Conservation (phyloP, 2,797 vertebrate species). For the Clamator glandarius region DNA sequence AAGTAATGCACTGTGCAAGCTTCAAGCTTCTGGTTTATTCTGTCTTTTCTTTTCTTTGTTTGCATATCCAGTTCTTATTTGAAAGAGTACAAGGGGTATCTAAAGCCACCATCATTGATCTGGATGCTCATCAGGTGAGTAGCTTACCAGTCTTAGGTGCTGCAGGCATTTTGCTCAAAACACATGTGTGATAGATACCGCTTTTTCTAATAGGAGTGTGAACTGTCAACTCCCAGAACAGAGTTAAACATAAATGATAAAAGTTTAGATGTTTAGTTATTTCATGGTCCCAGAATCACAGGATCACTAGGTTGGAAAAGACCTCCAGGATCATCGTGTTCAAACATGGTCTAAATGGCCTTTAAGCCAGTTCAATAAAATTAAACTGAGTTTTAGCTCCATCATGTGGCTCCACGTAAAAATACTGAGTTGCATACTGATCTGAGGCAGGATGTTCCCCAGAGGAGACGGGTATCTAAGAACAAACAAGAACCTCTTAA, state of each 20-base stretch:
- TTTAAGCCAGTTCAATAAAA: not conserved
- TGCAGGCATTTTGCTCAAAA: not conserved
- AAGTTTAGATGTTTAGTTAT: not conserved
- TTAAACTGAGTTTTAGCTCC: conserved; percentile 56
- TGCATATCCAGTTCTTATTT: conserved; percentile 87
- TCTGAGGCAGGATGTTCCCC: not conserved
- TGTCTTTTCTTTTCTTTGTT: not conserved
- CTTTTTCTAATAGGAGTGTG: not conserved
- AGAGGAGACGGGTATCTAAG: not conserved
- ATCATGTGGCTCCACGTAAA: conserved; percentile 52
- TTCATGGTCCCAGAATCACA: not conserved
- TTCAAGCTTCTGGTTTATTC: not conserved
- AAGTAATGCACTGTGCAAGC: not conserved
- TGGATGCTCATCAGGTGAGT: conserved; percentile 96
- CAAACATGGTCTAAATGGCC: not conserved
- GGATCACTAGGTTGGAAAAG: too few relatives aligned
- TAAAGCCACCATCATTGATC: conserved; percentile 91
- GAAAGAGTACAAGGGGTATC: conserved; percentile 89
- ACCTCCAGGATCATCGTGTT: too few relatives aligned
- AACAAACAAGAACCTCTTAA: not conserved
- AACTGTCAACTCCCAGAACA: not conserved
- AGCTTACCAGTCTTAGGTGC: not conserved
- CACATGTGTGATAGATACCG: not conserved
- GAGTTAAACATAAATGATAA: not conserved
- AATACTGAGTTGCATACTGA: not conserved